Base-by-base conservation (phyloP, 2,888 invertebrate species). In the Acanthosepion lycidas region DNA sequence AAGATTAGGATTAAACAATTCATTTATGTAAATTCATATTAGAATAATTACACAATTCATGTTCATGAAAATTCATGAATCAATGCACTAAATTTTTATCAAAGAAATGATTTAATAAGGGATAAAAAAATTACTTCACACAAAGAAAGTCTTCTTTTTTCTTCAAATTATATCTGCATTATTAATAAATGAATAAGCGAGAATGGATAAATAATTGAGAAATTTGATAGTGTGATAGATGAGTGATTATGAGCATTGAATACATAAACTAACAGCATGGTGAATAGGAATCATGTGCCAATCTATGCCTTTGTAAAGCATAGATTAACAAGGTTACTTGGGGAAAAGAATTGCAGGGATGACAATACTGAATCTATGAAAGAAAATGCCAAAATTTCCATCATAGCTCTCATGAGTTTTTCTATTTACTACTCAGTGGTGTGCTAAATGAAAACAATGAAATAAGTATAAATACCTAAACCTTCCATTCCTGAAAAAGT, bases 401-500 rank as follows among this genome's bases (percentile, higher is more conserved):
- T n/a, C 78, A 78, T 78, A 78, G 78, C n/a, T 15, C 12, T 78
- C n/a, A 78, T 15, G n/a, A 78, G n/a, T 78, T 78, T 78, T 78
- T 78, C 78, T 78, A 78, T 78, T 78, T n/a, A 15, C 78, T 78
- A 78, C n/a, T n/a, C 78, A 78, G 78, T 78, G 78, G 78, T 78
- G 78, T 78, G 78, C 78, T 78, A 78, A n/a, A 78, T 78, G n/a
- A 78, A 78, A 78, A 78, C 78, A n/a, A n/a, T 78, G 78, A 78
- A 78, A 33, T 78, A 78, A n/a, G 12, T 78, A 78, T 78, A 78
- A 78, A 78, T 78, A 78, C 78, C 78, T 78, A 78, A 78, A 78
- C 78, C 78, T 78, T 78, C 78, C 78, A 78, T 78, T 78, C 78
- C 78, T 78, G 78, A 78, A 78, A 78, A 78, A n/a, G n/a, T 78